Percentiles rank a stretch among this genome's conserved stretches.
phyloP scores from a whole-genome alignment of 2,888 invertebrate genomes.

The Creontiades dilutus region DNA sequence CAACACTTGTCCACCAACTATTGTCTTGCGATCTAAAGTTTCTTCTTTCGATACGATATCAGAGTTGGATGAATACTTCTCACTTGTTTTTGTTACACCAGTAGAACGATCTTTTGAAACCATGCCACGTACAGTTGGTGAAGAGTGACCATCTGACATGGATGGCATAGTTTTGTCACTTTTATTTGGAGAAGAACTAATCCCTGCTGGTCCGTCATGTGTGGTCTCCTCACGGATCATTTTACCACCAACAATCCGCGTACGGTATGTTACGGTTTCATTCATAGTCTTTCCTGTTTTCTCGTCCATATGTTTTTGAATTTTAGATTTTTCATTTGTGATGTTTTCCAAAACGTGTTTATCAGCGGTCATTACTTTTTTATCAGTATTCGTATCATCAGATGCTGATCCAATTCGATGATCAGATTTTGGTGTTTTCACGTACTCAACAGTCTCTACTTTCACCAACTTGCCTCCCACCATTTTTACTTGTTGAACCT shows the following conservation, averaged over 20 bases:
- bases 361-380: background rate
- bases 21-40: background rate
- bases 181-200: background rate
- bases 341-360: background rate
- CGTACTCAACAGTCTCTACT: slow-evolving; percentile 33
- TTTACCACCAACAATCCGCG: slow-evolving; percentile 34
- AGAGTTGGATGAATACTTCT: background rate
- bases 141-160: no score
- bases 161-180: no score
- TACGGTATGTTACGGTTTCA: background rate
- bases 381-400: background rate
- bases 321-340: background rate
- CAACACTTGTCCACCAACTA: slow-evolving; percentile 41
- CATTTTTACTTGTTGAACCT: slow-evolving; percentile 71
- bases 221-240: slow-evolving; percentile 27
- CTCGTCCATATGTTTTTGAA: background rate
- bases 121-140: no score
- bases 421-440: background rate
- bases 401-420: background rate
- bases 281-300: no score
- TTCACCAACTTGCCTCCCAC: slow-evolving; percentile 75
- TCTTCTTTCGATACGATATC: background rate
- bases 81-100: background rate
- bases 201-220: slow-evolving; percentile 19
- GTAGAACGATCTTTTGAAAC: no score